These are phyloP conservation scores for Zaprionus kolodkinae DNA, from an alignment of 1,140 invertebrate genomes.

Conservation along the genomic window DNA sequence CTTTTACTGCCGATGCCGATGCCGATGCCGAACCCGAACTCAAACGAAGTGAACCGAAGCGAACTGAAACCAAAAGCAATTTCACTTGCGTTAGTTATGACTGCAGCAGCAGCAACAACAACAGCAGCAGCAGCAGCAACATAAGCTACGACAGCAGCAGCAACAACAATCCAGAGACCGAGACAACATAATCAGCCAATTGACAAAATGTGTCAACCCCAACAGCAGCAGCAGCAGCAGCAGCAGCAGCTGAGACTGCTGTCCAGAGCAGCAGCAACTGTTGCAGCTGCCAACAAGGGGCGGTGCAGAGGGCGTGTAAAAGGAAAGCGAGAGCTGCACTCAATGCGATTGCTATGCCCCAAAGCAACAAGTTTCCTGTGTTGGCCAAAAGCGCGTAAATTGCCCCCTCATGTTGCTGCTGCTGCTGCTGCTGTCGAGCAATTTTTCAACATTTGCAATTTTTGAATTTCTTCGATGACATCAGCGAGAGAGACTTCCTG, in stretches of 20 bases:
- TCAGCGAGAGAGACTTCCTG: conserved; percentile 62
- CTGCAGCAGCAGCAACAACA: conserved; percentile 39
- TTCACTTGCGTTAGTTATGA: conserved; percentile 73
- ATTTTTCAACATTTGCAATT: conserved; percentile 73
- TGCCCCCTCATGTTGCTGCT: conserved; percentile 27
- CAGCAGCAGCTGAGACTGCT: neutral
- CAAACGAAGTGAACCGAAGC: neutral
- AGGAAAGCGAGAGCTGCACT: conserved; percentile 28
- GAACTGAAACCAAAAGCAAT: conserved; percentile 61
- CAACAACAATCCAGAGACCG: conserved; percentile 22
- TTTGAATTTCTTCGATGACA: conserved; percentile 72
- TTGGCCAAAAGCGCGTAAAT: conserved; percentile 67
- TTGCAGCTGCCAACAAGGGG: conserved; percentile 9
- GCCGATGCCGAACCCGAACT: neutral
- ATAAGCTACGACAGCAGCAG: neutral
- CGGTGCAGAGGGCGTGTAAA: conserved; percentile 2
- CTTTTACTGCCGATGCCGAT: conserved; percentile 41
- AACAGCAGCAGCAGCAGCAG: conserved; percentile 16
- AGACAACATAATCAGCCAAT: conserved; percentile 76
- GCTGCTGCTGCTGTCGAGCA: conserved; percentile 40
- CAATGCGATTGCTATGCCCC: conserved; percentile 30
- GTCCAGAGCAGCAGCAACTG: neutral
- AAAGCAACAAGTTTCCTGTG: conserved; percentile 60
- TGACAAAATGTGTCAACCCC: conserved; percentile 71
- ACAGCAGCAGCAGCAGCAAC: conserved; percentile 8